A percentile compares a stretch with the other conserved stretches of the same genome.
Conservation (phyloP, 2,113 vertebrate species). For the human (Homo sapiens) region DNA sequence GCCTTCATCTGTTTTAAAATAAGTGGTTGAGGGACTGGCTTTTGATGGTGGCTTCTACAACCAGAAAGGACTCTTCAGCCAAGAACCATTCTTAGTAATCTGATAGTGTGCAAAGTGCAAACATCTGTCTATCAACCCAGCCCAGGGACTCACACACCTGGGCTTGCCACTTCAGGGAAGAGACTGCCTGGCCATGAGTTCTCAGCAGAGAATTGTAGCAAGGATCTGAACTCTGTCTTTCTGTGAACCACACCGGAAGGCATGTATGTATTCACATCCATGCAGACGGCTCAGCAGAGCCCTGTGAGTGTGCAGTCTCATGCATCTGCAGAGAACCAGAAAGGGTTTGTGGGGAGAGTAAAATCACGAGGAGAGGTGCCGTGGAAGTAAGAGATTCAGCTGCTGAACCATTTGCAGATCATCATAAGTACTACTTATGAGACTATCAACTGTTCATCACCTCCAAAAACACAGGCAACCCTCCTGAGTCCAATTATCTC, state of each 20-base stretch:
- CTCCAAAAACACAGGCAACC: slow-evolving; percentile 42
- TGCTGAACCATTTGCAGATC: background rate
- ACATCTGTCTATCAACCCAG: background rate
- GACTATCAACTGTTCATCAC: slow-evolving; percentile 64
- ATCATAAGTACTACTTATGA: slow-evolving; percentile 66
- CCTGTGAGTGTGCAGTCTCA: background rate
- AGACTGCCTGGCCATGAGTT: background rate
- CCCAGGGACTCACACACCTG: background rate
- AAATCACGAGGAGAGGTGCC: accelerated
- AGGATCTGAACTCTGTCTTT: background rate
- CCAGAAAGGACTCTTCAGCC: background rate
- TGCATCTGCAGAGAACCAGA: background rate
- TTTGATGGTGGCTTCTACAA: background rate
- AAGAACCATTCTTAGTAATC: background rate
- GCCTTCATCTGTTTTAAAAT: background rate
- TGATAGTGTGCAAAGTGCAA: background rate
- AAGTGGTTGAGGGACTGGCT: background rate
- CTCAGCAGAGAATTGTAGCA: accelerated
- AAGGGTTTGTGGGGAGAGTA: accelerated
- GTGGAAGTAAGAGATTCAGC: background rate
- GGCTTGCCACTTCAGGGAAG: background rate
- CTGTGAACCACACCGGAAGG: background rate
- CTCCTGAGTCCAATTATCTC: slow-evolving; percentile 77
- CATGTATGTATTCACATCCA: accelerated
- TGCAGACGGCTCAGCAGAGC: accelerated